These are phyloP conservation scores for Drosophila paranaensis DNA, from an alignment of 2,888 invertebrate genomes.

Conservation along the genomic window DNA sequence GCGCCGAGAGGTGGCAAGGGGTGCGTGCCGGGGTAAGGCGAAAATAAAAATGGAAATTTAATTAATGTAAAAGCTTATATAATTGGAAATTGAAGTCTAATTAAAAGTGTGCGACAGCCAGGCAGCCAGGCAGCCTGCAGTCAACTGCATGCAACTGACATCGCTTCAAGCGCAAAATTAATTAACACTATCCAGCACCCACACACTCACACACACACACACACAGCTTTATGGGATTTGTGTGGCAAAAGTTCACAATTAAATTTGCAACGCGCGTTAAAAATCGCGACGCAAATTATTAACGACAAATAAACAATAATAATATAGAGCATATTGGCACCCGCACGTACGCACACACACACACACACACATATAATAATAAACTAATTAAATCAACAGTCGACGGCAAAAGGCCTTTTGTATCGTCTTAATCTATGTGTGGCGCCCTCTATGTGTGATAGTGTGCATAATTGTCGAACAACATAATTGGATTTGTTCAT, in stretches of 20 bases:
- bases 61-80: slow-evolving; percentile 78
- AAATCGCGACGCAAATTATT: slow-evolving; percentile 64
- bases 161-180: slow-evolving; percentile 73
- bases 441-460: slow-evolving; percentile 30
- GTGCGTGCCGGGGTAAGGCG: slow-evolving; percentile 5
- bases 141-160: slow-evolving; percentile 73
- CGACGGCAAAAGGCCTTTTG: slow-evolving; percentile 38
- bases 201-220: slow-evolving; percentile 35
- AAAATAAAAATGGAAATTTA: slow-evolving; percentile 80
- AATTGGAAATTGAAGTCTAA: slow-evolving; percentile 75
- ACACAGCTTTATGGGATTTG: slow-evolving; percentile 32
- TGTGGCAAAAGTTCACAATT: slow-evolving; percentile 64
- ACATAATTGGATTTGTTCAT: slow-evolving; percentile 44
- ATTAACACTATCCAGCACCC: slow-evolving; percentile 68
- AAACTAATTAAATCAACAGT: slow-evolving; percentile 75
- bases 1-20: too few species aligned
- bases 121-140: slow-evolving; percentile 42
- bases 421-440: slow-evolving; percentile 40
- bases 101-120: slow-evolving; percentile 67
- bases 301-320: slow-evolving; percentile 72
- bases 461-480: slow-evolving; percentile 58
- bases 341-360: slow-evolving; percentile 10
- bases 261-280: slow-evolving; percentile 56
- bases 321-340: slow-evolving; percentile 49
- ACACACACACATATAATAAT: slow-evolving; percentile 64